Base-by-base conservation (phyloP, 2,797 vertebrate genomes). In the Corythornis leucogaster region DNA sequence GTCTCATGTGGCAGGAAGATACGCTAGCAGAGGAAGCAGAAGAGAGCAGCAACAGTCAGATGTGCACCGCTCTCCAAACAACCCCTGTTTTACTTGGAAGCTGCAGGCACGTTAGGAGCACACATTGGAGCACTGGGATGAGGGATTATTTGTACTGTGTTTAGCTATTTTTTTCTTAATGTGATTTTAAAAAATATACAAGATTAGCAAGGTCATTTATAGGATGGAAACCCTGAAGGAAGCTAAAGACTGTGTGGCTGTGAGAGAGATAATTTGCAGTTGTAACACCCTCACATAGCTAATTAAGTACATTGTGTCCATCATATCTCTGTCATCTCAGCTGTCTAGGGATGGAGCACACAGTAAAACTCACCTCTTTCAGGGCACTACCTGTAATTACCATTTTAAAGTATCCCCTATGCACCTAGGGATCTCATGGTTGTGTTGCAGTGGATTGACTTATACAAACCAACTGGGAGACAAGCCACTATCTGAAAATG, bases 41-140 rank as follows among this genome's bases (percentile, higher is more conserved):
- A 66, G 77, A 84, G 73, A 94, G 86, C 89, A 87, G 63, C 85
- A 25, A 40, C 66, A 43, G 62, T 95, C 91, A 91, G 96, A 94
- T 87, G 84, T 43, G 62, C 7, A 43, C 57, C 21, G 61, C 83
- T 88, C 30, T 87, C 82, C 90, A 96, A 97, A 94, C 68, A 97
- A 62, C 67, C 85, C 85, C 94, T 92, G 78, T 94, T 97, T 96
- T 73, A 28, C 92, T 95, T 95, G 95, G 95, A 97, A 93, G 80
- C 42, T 78, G 53, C 83, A 85, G 83, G 73, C 92, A 89, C 87
- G 82, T 93, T 87, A 69, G 94, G 85, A 94, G 88, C 75, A 73
- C 90, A 91, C 42, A 8, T 10, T 81, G 62, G 79, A 92, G 69
- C 46, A 25, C 54, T 96, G 94, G 93, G 94, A 82, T 74, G 58